phyloP scores from a whole-genome alignment of 2,888 invertebrate species.

The Euzophera pinguis region DNA sequence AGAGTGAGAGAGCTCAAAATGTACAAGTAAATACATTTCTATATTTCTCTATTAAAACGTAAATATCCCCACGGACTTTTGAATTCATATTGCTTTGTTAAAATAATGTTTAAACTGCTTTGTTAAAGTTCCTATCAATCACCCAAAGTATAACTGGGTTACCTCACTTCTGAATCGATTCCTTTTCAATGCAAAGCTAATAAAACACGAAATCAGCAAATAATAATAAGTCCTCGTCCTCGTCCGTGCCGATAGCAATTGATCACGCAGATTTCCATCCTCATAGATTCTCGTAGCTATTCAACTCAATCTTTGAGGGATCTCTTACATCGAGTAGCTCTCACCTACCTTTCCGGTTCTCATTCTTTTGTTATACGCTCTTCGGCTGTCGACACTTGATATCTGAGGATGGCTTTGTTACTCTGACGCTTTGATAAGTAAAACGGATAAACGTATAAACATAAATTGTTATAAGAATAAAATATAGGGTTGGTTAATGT shows the following conservation, averaged over 20 bases:
- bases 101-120: no score
- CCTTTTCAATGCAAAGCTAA: slow-evolving; percentile 4
- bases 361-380: slow-evolving; percentile 70
- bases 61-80: no score
- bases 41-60: no score
- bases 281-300: slow-evolving; percentile 48
- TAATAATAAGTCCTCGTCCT: slow-evolving; percentile 35
- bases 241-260: slow-evolving; percentile 66
- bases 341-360: slow-evolving; percentile 71
- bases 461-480: neutral
- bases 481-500: neutral
- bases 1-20: no score
- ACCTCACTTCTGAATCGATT: no score
- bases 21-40: no score
- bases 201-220: slow-evolving; percentile 41
- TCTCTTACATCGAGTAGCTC: slow-evolving; percentile 53
- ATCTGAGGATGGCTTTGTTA: slow-evolving; percentile 65
- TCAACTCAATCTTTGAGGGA: slow-evolving; percentile 58
- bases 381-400: slow-evolving; percentile 57
- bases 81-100: no score
- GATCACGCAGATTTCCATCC: slow-evolving; percentile 61
- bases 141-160: no score
- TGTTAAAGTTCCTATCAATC: no score
- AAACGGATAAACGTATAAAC: slow-evolving; percentile 26
- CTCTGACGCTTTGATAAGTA: slow-evolving; percentile 63